Conservation (phyloP, 2,888 invertebrate genomes). For the Caenorhabditis afra region DNA sequence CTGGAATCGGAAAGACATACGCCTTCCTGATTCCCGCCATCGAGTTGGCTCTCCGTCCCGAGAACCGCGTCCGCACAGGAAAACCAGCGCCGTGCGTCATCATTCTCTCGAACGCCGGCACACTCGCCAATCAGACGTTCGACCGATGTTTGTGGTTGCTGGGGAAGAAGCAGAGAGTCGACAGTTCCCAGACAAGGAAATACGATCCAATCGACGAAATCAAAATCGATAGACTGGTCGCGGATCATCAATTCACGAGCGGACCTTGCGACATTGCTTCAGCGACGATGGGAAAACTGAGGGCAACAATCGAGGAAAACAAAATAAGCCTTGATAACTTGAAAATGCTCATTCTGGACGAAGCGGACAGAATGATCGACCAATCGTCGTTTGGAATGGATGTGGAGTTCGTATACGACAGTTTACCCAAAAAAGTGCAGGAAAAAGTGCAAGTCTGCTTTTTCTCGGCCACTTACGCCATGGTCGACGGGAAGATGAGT, state of each 20-base stretch:
- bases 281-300: conserved; percentile 52
- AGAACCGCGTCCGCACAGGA: too few relatives aligned
- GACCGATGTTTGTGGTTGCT: conserved; percentile 11
- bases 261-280: conserved; percentile 36
- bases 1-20: conserved; percentile 60
- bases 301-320: not conserved
- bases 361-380: conserved; percentile 65
- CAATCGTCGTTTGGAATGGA: conserved; percentile 45
- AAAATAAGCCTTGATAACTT: conserved; percentile 31
- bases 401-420: conserved; percentile 32
- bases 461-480: conserved; percentile 41
- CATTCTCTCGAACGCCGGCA: conserved; percentile 29
- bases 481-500: not conserved
- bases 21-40: conserved; percentile 51
- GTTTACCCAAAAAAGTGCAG: conserved; percentile 7
- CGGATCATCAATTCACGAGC: conserved; percentile 2
- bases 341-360: conserved; percentile 57
- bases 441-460: conserved; percentile 24
- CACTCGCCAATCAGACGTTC: conserved; percentile 26
- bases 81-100: conserved; percentile 34
- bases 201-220: conserved; percentile 20
- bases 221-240: conserved; percentile 16
- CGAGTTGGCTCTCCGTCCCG: conserved; percentile 8
- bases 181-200: not conserved
- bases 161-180: conserved; percentile 6